Conservation (phyloP, 2,113 vertebrate species). For the Hyla sarda region DNA sequence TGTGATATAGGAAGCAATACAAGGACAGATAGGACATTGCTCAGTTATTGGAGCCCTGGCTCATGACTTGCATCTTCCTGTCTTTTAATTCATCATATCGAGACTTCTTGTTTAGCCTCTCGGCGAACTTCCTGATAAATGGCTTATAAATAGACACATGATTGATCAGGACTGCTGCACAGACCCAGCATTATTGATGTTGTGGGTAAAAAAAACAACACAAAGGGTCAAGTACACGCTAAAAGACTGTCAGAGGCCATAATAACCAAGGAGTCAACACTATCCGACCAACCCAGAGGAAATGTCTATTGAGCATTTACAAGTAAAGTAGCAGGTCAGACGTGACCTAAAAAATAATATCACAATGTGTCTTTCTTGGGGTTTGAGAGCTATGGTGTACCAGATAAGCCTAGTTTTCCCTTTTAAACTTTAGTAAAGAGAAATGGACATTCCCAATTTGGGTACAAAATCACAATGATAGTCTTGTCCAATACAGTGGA, state of each 20-base stretch:
- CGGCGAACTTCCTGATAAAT: constrained; percentile 38
- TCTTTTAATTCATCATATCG: constrained; percentile 21
- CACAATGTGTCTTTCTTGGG: no score
- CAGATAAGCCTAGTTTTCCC: background rate
- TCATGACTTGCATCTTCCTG: constrained; percentile 40
- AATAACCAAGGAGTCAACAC: background rate
- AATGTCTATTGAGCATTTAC: background rate
- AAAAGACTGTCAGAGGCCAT: background rate
- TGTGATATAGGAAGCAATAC: constrained; percentile 34
- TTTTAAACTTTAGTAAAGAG: no score
- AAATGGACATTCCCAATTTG: no score
- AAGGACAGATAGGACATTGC: background rate
- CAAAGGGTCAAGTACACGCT: constrained; percentile 11
- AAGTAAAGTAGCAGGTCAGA: background rate
- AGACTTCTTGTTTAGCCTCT: constrained; percentile 27
- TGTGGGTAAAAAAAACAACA: background rate
- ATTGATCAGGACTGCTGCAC: background rate
- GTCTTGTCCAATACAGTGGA: no score
- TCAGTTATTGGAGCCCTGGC: background rate
- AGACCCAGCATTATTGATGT: background rate
- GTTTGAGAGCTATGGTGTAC: background rate
- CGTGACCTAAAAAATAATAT: background rate
- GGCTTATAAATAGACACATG: constrained; percentile 21
- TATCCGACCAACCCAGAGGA: background rate
- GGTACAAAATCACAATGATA: no score